Evolutionary conservation across 2,888 invertebrate species (phyloP).

Genomic region (Apodemia mormo): DNA sequence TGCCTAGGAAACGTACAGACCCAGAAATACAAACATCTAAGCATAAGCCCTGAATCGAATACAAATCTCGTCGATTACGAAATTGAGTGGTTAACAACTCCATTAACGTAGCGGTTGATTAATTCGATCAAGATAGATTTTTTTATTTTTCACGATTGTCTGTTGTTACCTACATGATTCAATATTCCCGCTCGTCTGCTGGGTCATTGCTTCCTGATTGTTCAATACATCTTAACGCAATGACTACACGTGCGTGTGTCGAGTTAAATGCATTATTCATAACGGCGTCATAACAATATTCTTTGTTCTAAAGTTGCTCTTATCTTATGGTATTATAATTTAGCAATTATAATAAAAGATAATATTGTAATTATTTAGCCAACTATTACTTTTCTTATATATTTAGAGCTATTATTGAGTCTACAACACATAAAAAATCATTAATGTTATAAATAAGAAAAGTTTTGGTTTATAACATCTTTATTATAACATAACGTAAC

Average conservation of each 20-base stretch:
- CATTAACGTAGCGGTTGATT: no score
- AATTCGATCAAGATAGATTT: not conserved
- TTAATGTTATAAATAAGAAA: no score
- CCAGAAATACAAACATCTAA: no score
- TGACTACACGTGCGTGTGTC: slow-evolving; percentile 58
- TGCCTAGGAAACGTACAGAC: no score
- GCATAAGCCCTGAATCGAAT: no score
- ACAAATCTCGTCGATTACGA: no score
- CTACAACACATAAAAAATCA: no score
- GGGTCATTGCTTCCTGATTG: slow-evolving; percentile 73
- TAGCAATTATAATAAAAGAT: not conserved
- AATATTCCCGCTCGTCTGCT: slow-evolving; percentile 13
- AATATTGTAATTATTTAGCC: not conserved
- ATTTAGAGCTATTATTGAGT: no score
- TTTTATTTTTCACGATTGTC: not conserved
- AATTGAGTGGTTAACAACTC: no score
- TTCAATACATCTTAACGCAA: slow-evolving; percentile 47
- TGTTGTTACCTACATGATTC: not conserved
- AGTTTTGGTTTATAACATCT: no score
- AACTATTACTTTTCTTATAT: not conserved
- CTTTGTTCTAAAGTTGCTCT: slow-evolving; percentile 29
- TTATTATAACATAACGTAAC: no score
- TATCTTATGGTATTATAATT: slow-evolving; percentile 24
- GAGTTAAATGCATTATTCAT: slow-evolving; percentile 64
- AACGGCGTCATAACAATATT: slow-evolving; percentile 21